Base-by-base conservation (phyloP, 1,140 invertebrate genomes). In the Drosophila miranda region DNA sequence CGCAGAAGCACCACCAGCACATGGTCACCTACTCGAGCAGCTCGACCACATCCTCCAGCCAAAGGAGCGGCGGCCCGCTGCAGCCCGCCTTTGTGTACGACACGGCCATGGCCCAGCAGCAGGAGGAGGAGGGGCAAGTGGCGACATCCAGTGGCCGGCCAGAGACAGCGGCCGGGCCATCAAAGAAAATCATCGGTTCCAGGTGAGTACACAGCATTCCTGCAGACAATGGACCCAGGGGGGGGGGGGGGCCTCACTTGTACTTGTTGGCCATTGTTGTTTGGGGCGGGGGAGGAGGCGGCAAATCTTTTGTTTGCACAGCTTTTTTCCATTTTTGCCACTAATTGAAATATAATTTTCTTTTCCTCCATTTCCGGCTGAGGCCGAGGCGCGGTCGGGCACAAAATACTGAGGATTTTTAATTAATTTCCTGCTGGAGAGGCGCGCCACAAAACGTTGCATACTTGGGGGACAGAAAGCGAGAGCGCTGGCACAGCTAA, bases 101-200 rank as follows among this genome's bases (percentile, higher is more conserved):
- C 19, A 69, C 88, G 13, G 50, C 70, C 13, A 19, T 83, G 53
- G 79, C 79, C 4, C 63, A 86, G 34, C 64, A 82, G 16, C 16
- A 16, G 16, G 16, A 0, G 16, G 1, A 16, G 13, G 51, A 71
- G 34, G 46, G 67, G 42, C 41, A 28, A n/a, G 41, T 13, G 46
- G 5, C n/a, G 41, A 19, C 72, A 21, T 30, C 62, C 42, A 21
- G 26, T n/a, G 23, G 30, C 14, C 46, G 23, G 11, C 23, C 52
- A 41, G 42, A 54, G 43, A 53, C 68, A 23, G 59, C 69, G 56
- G 42, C 21, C 46, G 79, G 75, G 50, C 73, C 75, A 61, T 84
- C 89, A 77, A 90, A 90, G 75, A 90, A 84, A 88, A 78, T 90
- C 75, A 89, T 89, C 71, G 86, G 82, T 84, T 90, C 89, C 72